Base-by-base conservation (phyloP, 2,888 invertebrate genomes). In the Pinctada fucata region DNA sequence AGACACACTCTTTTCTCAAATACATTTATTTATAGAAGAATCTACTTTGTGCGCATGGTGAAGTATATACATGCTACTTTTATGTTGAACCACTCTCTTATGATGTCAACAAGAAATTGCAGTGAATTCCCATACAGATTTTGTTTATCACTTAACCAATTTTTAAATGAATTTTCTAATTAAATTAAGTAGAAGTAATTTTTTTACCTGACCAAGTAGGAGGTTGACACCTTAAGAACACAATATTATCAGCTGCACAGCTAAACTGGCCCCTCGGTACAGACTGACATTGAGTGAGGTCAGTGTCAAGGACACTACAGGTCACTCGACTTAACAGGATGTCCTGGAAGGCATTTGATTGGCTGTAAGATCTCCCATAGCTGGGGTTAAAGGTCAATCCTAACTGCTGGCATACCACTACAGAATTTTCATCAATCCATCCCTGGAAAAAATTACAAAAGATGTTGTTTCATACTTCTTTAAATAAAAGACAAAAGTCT, bases 321-420 rank as follows among this genome's bases (percentile, higher is more conserved):
- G 95, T 95, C 0, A 99, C 96, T 92, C 98, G 97, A 66, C 97
- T 94, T 92, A 90, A 87, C 81, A 91, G 83, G 82, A 93, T 92
- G 1, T 91, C 90, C 74, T 89, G 82, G 1, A 72, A 45, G 95
- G 82, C 71, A 50, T 69, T 10, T 6, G 52, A 6, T 66, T 95
- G 95, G 92, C 96, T 96, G 0, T 95, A 94, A 3, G 95, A 95
- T 0, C 96, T 96, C 97, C 98, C 98, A 92, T 97, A 97, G 84
- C 96, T 95, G 0, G 98, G 97, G 92, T 99, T 98, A 16, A 98
- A 94, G 0, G 96, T 96, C 81, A 97, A 94, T 0, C 99, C 99
- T 82, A 99, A 93, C 93, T 99, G 99, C 92, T 98, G 96, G 90
- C 99, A 99, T 0, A 97, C 97, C 71, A 99, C 93, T 0, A 98